Base-by-base conservation (phyloP, 2,888 invertebrate genomes). In the Tinea pellionella region DNA sequence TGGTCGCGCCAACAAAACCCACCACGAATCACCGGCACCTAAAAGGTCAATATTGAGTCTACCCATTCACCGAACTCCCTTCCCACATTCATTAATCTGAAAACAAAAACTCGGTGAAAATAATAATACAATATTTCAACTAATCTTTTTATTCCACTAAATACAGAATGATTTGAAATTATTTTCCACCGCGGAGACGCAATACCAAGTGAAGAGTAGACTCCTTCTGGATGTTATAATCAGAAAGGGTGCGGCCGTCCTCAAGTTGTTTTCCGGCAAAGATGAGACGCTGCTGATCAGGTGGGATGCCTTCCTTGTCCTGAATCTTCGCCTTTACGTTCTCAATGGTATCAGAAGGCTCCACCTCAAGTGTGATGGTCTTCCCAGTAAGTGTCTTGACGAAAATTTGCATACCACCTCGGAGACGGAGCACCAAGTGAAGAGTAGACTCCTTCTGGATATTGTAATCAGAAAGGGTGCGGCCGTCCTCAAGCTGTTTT, bases 391-490 rank as follows among this genome's bases (percentile, higher is more conserved):
- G 61, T 0, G 79, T 79, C 16, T 79, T 79, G 0, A 79, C 79
- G 12, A 79, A 79, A 1, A 79, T 79, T 59, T 79, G 78, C 78
- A 78, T 79, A 18, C 79, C 79, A 59, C 79, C 79, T 19, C 79
- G 70, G 0, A 82, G 76, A 70, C 82, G 78, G 0, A 83, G 12
- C 0, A 83, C 82, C 3, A 83, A 51, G 4, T 82, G 82, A 0
- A 82, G 71, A 0, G 82, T 82, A 0, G 81, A 81, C 24, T 82
- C 82, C 1, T 82, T 82, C 6, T 82, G 82, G 4, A 82, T 82
- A 11, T 82, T 82, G 51, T 82, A 82, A 59, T 82, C 82, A 0
- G 81, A 81, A 0, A 82, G 65, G 0, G 81, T 82, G 37, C 82
- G 78, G 0, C 82, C 82, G 66, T 82, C 82, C 60, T 82, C 82